Evolutionary conservation across 2,797 vertebrate genomes (phyloP), one percentile per base, ranked within the genome.

Genomic region (Tangara arthus): DNA sequence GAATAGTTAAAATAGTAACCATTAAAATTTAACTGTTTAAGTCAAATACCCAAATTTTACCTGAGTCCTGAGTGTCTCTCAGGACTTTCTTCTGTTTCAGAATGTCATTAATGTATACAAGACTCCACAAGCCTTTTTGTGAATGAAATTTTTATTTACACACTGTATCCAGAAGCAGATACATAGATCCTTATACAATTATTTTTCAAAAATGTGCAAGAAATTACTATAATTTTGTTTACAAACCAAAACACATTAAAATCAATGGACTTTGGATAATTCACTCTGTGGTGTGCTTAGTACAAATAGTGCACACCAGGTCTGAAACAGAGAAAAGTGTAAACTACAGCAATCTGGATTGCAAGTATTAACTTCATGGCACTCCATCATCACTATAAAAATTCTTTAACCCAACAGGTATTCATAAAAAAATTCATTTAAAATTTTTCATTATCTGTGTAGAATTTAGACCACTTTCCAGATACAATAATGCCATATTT

Each of bases 141-240:
- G 98, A 99, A 99, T 93, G 97, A 98, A 98, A 97, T 98, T 98
- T 98, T 99, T 99, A 99, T 99, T 99, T 99, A 99, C 98, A 99
- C 97, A 98, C 97, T 98, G 99, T 99, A 99, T 99, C 98, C 98
- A 98, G 97, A 98, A 98, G 98, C 98, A 99, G 98, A 99, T 99
- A 99, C 98, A 99, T 99, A 99, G 98, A 98, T 98, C 98, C 96
- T 98, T 98, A 99, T 98, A 98, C 97, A 99, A 99, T 98, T 98
- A 98, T 98, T 99, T 99, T 98, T 98, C 98, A 98, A 98, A 99
- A 99, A 99, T 99, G 98, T 99, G 99, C 98, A 99, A 99, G 98
- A 99, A 99, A 99, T 99, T 98, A 99, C 98, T 98, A 97, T 98
- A 98, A 98, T 98, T 98, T 98, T 98, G 97, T 98, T 98, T 98